Conservation (phyloP, 2,797 vertebrate genomes). For the Phoebastria nigripes region DNA sequence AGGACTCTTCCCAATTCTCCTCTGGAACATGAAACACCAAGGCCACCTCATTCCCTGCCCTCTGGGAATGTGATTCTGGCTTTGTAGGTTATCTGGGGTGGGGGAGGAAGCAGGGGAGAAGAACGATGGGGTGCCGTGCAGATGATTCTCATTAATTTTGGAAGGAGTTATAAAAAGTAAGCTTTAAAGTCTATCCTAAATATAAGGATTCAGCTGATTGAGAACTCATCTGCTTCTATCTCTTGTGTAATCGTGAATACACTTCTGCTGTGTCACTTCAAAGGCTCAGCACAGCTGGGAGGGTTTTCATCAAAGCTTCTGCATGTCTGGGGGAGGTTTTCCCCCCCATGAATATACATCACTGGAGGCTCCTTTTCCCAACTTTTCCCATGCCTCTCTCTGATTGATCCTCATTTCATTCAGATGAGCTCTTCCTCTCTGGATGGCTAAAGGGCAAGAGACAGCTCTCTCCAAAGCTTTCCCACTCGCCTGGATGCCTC, state of each 20-base stretch:
- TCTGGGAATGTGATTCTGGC: background rate
- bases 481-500: conserved; percentile 58
- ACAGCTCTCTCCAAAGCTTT: conserved; percentile 61
- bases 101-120: background rate
- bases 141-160: conserved; percentile 47
- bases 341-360: conserved; percentile 70
- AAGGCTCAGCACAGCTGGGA: conserved; percentile 64
- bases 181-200: conserved; percentile 49
- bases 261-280: conserved; percentile 64
- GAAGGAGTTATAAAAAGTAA: conserved; percentile 53
- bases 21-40: background rate
- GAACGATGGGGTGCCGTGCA: background rate
- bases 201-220: conserved; percentile 55
- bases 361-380: conserved; percentile 66
- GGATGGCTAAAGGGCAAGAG: conserved; percentile 67
- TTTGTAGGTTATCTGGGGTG: background rate
- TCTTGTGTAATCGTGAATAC: conserved; percentile 44
- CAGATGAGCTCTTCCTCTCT: conserved; percentile 65
- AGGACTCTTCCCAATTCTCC: background rate
- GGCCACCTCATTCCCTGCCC: background rate
- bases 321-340: conserved; percentile 66
- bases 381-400: conserved; percentile 63
- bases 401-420: conserved; percentile 68
- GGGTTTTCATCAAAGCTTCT: conserved; percentile 67
- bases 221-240: conserved; percentile 60